A percentile compares a stretch with the other conserved stretches of the same genome.
Evolutionary conservation across 2,113 vertebrate species (phyloP).

Genomic region (Gnathonemus longibarbis): DNA sequence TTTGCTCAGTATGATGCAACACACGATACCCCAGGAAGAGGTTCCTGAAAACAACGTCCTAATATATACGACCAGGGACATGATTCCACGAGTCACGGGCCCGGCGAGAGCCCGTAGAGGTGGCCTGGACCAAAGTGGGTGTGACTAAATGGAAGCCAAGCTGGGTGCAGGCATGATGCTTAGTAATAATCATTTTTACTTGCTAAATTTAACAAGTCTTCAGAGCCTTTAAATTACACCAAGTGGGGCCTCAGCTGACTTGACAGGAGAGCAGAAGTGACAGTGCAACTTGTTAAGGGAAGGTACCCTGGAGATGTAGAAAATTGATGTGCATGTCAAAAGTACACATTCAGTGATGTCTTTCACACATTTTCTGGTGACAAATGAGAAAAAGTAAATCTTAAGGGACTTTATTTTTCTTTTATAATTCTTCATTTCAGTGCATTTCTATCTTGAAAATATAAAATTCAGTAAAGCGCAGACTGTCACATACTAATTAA

Average conservation of each 20-base stretch:
- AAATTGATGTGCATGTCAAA: constrained; percentile 1
- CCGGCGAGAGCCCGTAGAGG: not conserved
- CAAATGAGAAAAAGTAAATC: not conserved
- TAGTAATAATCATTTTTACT: not conserved
- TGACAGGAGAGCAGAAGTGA: not conserved
- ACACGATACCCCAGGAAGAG: not conserved
- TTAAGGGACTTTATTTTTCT: not conserved
- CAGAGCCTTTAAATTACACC: not conserved
- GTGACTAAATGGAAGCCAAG: not conserved
- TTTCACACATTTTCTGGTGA: not conserved
- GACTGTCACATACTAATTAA: not conserved
- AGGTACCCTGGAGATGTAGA: not conserved
- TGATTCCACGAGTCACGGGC: not conserved
- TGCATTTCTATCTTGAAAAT: not conserved
- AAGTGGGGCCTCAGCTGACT: not conserved
- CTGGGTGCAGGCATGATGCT: not conserved
- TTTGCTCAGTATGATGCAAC: not conserved
- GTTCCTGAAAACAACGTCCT: not conserved
- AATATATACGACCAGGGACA: not conserved
- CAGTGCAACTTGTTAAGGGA: not conserved
- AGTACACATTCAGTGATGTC: not conserved
- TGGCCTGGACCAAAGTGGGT: not conserved
- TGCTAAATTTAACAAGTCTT: not conserved
- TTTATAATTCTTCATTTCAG: not conserved
- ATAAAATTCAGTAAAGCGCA: not conserved